Conservation (phyloP, 2,113 vertebrate species). For the Baryphthengus martii region DNA sequence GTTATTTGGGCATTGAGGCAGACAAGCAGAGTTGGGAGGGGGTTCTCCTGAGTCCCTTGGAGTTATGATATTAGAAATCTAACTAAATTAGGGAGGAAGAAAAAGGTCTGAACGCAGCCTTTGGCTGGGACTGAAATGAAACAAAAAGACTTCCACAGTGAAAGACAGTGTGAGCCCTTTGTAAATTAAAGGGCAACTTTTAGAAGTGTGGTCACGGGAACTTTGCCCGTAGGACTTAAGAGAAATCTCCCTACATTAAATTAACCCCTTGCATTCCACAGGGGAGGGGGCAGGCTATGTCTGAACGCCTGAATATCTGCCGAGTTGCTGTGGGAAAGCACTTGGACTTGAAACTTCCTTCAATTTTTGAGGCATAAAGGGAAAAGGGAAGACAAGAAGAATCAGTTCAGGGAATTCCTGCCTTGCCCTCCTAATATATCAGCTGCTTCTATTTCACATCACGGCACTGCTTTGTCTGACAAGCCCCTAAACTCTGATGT, state of each 20-base stretch:
- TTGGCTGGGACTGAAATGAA: neutral
- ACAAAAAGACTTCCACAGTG: neutral
- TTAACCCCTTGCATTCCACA: neutral
- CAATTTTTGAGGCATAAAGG: neutral
- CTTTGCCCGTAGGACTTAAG: neutral
- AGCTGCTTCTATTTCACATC: neutral
- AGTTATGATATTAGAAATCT: neutral
- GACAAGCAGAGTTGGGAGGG: neutral
- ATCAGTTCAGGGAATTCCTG: neutral
- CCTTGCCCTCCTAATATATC: neutral
- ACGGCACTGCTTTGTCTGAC: fast-evolving
- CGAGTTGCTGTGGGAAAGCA: neutral
- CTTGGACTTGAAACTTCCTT: neutral
- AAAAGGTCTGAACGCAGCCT: neutral
- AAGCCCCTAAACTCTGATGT: neutral
- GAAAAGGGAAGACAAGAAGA: neutral
- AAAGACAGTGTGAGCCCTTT: neutral
- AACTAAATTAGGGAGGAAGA: neutral
- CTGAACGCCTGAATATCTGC: neutral
- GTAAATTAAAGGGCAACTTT: neutral
- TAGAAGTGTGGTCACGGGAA: neutral
- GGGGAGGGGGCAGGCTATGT: neutral
- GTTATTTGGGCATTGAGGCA: neutral
- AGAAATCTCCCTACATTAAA: neutral
- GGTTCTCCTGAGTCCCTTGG: neutral